Evolutionary conservation across 2,113 vertebrate species (phyloP), one percentile per base, ranked within the genome.

Genomic region (Toxotes jaculatrix): DNA sequence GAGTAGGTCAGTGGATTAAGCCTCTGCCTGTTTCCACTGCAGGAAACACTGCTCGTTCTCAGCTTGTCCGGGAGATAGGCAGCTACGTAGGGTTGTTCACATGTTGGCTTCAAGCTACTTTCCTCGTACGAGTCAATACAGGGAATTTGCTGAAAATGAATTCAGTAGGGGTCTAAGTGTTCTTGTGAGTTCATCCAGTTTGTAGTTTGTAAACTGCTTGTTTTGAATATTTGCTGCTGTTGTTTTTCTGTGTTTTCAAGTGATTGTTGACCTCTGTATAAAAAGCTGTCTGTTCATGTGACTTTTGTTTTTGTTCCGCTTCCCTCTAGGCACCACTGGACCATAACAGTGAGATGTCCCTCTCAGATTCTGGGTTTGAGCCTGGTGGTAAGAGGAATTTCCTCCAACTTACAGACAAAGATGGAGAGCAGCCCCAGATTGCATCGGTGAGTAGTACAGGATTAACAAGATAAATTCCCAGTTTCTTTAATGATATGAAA

Each of bases 331-430:
- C 94, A 74, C 94, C 96, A 36, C 92, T 99, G 92, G 97, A 98
- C 89, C 96, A 96, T 73, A 95, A 93, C 89, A 97, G 96, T 94
- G 96, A 97, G 79, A 96, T 95, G 94, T 95, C 97, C 77, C 94
- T 99, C 90, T 94, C 96, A 69, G 96, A 98, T 85, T 96, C 96
- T 89, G 96, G 96, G 72, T 99, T 99, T 95, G 97, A 99, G 87
- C 91, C 97, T 59, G 97, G 97, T 47, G 98, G 97, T 67, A 99
- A 98, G 90, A 98, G 95, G 92, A 99, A 99, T 90, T 99, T 98
- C 68, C 95, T 99, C 55, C 97, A 97, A 77, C 94, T 99, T 63
- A 97, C 95, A 31, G 98, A 99, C 93, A 99, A 96, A 95, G 97
- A 98, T 84, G 98, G 98, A 86, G 97, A 98, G 88, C 98, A 98